Conservation (phyloP, 2,113 vertebrate species). For the Myotis davidii region DNA sequence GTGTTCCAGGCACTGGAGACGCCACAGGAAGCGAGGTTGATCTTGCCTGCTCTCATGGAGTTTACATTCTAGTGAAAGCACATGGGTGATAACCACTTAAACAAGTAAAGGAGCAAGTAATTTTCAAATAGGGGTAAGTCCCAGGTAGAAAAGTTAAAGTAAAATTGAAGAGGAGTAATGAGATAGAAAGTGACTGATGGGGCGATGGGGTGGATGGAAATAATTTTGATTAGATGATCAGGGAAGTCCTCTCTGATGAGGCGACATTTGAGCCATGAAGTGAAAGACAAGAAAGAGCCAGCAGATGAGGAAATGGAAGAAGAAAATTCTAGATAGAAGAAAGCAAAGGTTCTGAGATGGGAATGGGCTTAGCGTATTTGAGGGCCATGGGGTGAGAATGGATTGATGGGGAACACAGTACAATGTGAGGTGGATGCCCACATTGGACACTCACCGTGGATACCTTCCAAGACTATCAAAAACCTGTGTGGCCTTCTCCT, state of each 20-base stretch:
- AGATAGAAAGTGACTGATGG: neutral
- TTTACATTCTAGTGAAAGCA: neutral
- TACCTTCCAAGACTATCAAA: neutral
- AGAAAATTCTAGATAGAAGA: neutral
- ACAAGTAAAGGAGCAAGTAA: neutral
- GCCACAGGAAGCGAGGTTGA: neutral
- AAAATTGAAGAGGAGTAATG: neutral
- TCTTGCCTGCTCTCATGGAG: neutral
- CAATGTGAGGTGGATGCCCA: neutral
- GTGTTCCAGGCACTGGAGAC: neutral
- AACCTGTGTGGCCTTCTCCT: neutral
- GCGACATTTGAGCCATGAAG: neutral
- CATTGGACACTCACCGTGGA: neutral
- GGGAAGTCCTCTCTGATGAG: neutral
- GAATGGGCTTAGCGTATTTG: neutral
- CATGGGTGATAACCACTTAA: neutral
- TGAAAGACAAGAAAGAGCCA: neutral
- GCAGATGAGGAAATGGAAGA: neutral
- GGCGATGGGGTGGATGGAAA: neutral
- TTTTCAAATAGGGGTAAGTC: neutral
- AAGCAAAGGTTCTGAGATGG: neutral
- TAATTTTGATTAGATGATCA: neutral
- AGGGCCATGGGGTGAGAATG: neutral
- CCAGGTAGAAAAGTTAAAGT: neutral
- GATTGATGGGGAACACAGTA: neutral